Evolutionary conservation across 2,797 vertebrate genomes (phyloP).

Genomic region (Orientallactaga sibirica): DNA sequence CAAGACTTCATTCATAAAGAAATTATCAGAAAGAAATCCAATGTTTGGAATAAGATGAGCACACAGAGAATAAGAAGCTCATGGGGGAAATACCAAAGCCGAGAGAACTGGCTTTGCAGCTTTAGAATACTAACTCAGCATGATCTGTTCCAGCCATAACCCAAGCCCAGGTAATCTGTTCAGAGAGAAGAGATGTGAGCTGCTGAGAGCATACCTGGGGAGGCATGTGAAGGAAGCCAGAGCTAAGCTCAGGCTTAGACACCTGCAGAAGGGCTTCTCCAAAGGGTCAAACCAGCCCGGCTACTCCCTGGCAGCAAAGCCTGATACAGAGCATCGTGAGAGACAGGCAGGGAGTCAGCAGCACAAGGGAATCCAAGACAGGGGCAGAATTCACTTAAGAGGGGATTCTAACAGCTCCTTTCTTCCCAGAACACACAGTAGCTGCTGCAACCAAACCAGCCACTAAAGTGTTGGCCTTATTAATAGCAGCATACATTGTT

Average conservation of each 20-base stretch:
- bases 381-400: background rate
- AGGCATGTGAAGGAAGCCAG: background rate
- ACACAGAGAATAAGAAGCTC: slow-evolving; percentile 46
- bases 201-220: background rate
- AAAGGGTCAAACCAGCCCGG: background rate
- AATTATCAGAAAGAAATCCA: slow-evolving; percentile 63
- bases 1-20: slow-evolving; percentile 60
- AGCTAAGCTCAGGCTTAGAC: slow-evolving; percentile 60
- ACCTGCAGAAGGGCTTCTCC: background rate
- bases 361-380: background rate
- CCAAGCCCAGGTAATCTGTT: slow-evolving; percentile 51
- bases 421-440: background rate
- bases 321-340: background rate
- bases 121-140: slow-evolving; percentile 66
- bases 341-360: background rate
- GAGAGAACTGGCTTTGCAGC: slow-evolving; percentile 62
- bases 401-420: background rate
- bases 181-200: background rate
- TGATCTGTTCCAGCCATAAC: slow-evolving; percentile 10
- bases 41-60: slow-evolving; percentile 36
- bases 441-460: background rate
- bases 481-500: background rate
- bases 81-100: background rate
- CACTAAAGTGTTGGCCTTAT: background rate
- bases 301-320: slow-evolving; percentile 23